A percentile compares a stretch with the other conserved stretches of the same genome.
These are phyloP conservation scores for Abscondita cerata DNA, from an alignment of 2,888 invertebrate species.

Conservation along the genomic window DNA sequence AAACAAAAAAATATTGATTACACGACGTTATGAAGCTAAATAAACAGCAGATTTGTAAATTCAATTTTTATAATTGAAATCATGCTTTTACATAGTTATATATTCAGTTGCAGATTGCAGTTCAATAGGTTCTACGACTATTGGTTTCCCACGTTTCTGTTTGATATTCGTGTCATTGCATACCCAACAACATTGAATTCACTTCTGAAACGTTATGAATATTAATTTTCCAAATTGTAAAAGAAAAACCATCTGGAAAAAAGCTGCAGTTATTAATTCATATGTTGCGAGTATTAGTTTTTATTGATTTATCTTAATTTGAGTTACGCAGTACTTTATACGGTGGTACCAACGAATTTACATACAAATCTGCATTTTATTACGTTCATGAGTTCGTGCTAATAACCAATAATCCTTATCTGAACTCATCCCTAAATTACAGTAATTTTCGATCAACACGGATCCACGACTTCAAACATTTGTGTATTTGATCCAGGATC, in stretches of 20 bases:
- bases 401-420: slow-evolving; percentile 31
- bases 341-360: slow-evolving; percentile 5
- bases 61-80: slow-evolving; percentile 11
- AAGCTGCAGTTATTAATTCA: background rate
- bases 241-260: background rate
- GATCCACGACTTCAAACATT: slow-evolving; percentile 35
- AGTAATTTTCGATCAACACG: slow-evolving; percentile 34
- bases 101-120: slow-evolving; percentile 11
- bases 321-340: slow-evolving; percentile 4
- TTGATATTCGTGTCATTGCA: slow-evolving; percentile 16
- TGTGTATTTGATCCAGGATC: slow-evolving; percentile 31
- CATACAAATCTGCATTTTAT: slow-evolving; percentile 19
- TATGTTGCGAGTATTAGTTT: no score
- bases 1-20: background rate
- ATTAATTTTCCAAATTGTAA: background rate
- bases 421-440: slow-evolving; percentile 35
- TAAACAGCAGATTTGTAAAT: slow-evolving; percentile 5
- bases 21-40: background rate
- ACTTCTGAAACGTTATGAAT: slow-evolving; percentile 1
- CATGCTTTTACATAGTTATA: background rate
- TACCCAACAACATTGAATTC: background rate
- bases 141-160: slow-evolving; percentile 16
- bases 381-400: slow-evolving; percentile 29
- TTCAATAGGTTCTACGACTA: slow-evolving; percentile 15
- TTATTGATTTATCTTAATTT: background rate